Base-by-base conservation (phyloP, 2,113 vertebrate species). In the Orientallactaga bullata region DNA sequence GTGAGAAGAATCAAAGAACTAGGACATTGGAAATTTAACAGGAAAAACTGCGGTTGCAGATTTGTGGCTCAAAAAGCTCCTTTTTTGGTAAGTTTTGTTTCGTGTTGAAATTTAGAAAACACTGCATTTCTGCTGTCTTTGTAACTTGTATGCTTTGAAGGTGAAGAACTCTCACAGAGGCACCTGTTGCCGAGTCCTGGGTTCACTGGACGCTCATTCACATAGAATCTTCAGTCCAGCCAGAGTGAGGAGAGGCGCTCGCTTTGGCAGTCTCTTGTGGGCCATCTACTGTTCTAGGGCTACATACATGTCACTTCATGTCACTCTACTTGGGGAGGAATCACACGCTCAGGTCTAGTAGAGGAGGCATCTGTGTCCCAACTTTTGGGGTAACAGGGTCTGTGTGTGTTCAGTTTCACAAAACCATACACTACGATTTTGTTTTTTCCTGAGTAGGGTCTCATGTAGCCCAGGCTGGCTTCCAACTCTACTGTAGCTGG, bases 301-400 rank as follows among this genome's bases (percentile, higher is more conserved):
- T 32, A 28, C 0, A 0, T 1, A 1, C 0, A 1, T 5, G 1
- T 2, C 4, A 17, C n/a, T 18, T 30, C 21, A 2, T 51, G 28
- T 6, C 0, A 16, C n/a, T 11, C 15, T 2, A 11, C 5, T 0
- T 39, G 13, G 1, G 20, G 12, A 47, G 35, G 18, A 35, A 39
- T 18, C 10, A 1, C 30, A 1, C 9, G 0, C 0, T 26, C 58
- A 0, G 20, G 5, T 9, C 7, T 1, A 10, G 9, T 4, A 6
- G 3, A 1, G 21, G 80, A 20, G 26, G 42, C 24, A 2, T 7
- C 0, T 0, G 35, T 9, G 61, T 9, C 51, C 17, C 18, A 60
- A 0, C 0, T 11, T 7, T 11, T 55, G 9, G 0, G 32, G 10
- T 28, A 24, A 28, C 80, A 47, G 32, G 20, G 23, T 66, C 68